A percentile compares a stretch with the other conserved stretches of the same genome.
Conservation (phyloP, 2,888 invertebrate genomes). For the Amiota mariae region DNA sequence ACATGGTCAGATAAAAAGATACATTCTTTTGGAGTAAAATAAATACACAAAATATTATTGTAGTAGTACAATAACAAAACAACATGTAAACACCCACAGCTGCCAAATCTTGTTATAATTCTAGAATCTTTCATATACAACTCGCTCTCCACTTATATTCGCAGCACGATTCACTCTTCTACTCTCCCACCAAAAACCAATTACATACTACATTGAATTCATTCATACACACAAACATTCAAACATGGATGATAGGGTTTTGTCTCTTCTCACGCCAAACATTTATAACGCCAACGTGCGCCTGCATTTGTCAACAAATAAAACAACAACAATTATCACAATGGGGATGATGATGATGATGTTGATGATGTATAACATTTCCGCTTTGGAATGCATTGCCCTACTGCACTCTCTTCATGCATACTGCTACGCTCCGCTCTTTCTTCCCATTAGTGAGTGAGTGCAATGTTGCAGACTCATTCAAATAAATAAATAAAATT, state of each 20-base stretch:
- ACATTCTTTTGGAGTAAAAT: too few relatives aligned
- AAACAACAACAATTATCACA: constrained; percentile 14
- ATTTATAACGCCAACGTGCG: constrained; percentile 1
- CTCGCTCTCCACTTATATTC: background rate
- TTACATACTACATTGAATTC: too few relatives aligned
- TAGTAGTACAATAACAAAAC: too few relatives aligned
- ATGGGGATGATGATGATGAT: background rate
- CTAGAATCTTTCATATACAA: background rate
- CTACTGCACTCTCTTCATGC: constrained; percentile 29
- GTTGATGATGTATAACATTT: constrained; percentile 28
- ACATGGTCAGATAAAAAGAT: too few relatives aligned
- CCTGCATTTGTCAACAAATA: background rate
- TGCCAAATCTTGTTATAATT: too few relatives aligned
- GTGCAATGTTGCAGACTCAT: constrained; percentile 16
- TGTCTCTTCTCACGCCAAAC: background rate
- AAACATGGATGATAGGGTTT: background rate
- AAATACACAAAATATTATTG: too few relatives aligned
- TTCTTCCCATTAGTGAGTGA: background rate
- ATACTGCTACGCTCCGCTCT: constrained; percentile 4
- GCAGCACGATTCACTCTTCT: background rate
- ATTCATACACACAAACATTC: background rate
- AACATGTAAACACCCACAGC: too few relatives aligned
- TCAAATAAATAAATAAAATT: constrained; percentile 54
- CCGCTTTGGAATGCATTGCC: constrained; percentile 40
- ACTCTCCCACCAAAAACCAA: background rate